Conservation (phyloP, 2,113 vertebrate genomes). For the Octodon degus region DNA sequence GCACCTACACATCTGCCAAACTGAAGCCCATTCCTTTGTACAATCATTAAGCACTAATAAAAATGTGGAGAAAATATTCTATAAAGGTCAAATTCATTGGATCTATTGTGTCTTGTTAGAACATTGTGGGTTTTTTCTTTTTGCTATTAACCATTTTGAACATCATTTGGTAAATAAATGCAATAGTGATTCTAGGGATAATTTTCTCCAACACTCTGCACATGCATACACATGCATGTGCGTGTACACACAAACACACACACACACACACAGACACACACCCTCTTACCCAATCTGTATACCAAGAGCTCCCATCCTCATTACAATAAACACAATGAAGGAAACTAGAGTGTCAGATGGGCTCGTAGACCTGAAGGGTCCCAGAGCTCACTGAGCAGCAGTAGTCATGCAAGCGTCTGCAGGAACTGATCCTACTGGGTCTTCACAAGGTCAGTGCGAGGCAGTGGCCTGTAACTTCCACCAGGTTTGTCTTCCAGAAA, state of each 20-base stretch:
- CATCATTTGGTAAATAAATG: not conserved
- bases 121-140: not conserved
- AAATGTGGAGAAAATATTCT: not conserved
- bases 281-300: not conserved
- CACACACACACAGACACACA: not conserved
- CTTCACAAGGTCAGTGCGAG: not conserved
- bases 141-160: not conserved
- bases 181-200: not conserved
- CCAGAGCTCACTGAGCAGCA: not conserved
- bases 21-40: not conserved
- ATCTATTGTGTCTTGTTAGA: not conserved
- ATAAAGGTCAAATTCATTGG: not conserved
- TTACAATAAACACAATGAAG: not conserved
- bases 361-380: not conserved
- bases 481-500: conserved; percentile 8
- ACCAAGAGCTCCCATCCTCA: not conserved
- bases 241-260: accelerated
- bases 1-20: not conserved
- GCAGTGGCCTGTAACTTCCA: not conserved
- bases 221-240: not conserved
- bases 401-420: not conserved
- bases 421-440: not conserved
- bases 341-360: not conserved
- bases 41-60: not conserved
- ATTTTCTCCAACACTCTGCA: not conserved